Evolutionary conservation across 2,113 vertebrate genomes (phyloP).

Genomic region (Trematocara marginatum): DNA sequence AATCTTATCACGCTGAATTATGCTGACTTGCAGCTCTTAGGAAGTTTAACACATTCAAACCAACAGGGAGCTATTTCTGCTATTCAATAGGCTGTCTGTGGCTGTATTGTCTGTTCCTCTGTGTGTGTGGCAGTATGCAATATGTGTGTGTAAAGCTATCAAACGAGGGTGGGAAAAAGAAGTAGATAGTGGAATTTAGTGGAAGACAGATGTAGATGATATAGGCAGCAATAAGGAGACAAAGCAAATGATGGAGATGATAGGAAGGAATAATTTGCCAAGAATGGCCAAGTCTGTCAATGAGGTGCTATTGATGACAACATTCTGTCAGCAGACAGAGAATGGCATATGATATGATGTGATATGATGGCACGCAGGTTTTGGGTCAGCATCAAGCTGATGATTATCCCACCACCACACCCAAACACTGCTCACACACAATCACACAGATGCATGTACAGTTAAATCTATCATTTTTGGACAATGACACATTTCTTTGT

Average conservation of each 20-base stretch:
- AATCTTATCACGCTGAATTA: conserved; percentile 40
- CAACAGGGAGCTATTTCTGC: conserved; percentile 40
- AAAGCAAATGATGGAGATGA: conserved; percentile 24
- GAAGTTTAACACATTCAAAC: conserved; percentile 55
- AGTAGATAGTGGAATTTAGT: conserved; percentile 26
- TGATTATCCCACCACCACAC: not conserved
- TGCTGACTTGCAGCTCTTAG: conserved; percentile 63
- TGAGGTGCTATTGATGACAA: not conserved
- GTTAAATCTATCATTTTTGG: not conserved
- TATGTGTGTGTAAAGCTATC: conserved; percentile 15
- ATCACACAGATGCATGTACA: not conserved
- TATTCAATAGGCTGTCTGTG: conserved; percentile 34
- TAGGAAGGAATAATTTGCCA: conserved; percentile 3
- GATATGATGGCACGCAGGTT: conserved; percentile 27
- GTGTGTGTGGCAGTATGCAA: not conserved
- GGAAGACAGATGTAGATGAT: conserved; percentile 21
- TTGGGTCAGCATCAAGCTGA: conserved; percentile 4
- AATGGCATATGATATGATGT: conserved; percentile 43
- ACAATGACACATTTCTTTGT: not conserved
- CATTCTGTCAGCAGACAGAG: conserved; percentile 20
- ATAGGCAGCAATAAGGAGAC: conserved; percentile 25
- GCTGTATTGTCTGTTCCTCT: conserved; percentile 28
- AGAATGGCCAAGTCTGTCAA: conserved; percentile 9
- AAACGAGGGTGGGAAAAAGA: not conserved
- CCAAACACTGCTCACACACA: not conserved